Percentiles rank a stretch among this genome's conserved stretches.
These are phyloP conservation scores for Neosilurus hyrtlii DNA, from an alignment of 2,797 vertebrate species.

Conservation along the genomic window DNA sequence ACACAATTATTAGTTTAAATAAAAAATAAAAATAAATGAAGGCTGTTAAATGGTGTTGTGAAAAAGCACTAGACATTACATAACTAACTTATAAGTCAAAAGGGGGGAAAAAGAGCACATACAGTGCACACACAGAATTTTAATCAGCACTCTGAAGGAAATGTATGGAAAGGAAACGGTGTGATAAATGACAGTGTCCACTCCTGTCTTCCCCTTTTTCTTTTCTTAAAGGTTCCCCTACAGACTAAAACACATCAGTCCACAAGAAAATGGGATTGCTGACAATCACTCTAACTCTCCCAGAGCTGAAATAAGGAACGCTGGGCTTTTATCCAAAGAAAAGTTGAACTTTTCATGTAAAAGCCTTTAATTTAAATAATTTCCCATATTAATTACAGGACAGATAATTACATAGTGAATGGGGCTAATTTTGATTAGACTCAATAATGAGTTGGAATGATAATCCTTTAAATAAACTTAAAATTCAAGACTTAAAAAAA, in stretches of 20 bases:
- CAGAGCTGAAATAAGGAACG: background rate
- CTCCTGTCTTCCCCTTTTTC: constrained; percentile 13
- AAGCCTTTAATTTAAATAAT: constrained; percentile 38
- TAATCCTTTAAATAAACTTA: constrained; percentile 34
- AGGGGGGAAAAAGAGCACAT: background rate
- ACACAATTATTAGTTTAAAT: background rate
- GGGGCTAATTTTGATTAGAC: constrained; percentile 28
- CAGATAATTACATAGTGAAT: constrained; percentile 32
- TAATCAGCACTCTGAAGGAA: constrained; percentile 26
- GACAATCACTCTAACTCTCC: constrained; percentile 35
- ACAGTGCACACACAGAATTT: background rate
- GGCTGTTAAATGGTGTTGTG: background rate
- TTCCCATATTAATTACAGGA: constrained; percentile 15
- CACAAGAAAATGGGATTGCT: constrained; percentile 43
- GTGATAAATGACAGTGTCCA: constrained; percentile 47
- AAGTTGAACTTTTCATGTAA: background rate
- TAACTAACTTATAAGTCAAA: background rate
- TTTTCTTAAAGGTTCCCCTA: constrained; percentile 17
- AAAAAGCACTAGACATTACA: background rate
- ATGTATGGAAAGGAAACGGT: constrained; percentile 42
- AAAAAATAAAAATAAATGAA: background rate
- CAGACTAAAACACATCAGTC: constrained; percentile 43
- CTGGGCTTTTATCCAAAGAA: background rate
- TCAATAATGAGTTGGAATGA: constrained; percentile 21
- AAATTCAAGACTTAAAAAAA: background rate